Evolutionary conservation across 2,797 vertebrate genomes (phyloP).

Genomic region (Gastrophryne carolinensis): DNA sequence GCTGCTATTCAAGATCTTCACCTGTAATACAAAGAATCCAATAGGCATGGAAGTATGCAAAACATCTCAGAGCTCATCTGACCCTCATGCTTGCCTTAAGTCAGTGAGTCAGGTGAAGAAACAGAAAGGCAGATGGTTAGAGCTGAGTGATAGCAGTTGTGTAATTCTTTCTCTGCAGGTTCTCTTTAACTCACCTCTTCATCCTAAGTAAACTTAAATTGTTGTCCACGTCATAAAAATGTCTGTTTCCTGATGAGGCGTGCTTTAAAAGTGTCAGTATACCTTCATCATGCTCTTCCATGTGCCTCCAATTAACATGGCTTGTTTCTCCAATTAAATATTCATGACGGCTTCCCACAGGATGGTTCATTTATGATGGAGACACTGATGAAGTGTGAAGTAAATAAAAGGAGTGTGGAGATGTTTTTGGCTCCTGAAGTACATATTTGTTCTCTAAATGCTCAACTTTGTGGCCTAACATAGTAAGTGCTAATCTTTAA

Average conservation of each 20-base stretch:
- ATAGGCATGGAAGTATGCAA: no score
- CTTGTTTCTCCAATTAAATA: slow-evolving; percentile 40
- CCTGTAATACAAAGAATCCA: no score
- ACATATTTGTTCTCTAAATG: slow-evolving; percentile 47
- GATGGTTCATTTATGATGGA: slow-evolving; percentile 43
- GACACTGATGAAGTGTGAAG: slow-evolving; percentile 46
- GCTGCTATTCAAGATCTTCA: no score
- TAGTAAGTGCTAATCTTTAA: slow-evolving; percentile 44
- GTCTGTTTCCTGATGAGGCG: neutral
- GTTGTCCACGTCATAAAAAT: no score
- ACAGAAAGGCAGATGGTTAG: no score
- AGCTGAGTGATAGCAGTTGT: no score
- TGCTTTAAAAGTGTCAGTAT: neutral
- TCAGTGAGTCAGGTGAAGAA: no score
- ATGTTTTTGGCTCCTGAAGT: slow-evolving; percentile 41
- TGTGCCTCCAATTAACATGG: slow-evolving; percentile 37
- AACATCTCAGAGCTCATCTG: no score
- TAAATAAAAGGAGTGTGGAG: slow-evolving; percentile 42
- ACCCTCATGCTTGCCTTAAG: no score
- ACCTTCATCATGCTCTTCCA: neutral
- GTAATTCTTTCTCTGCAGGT: no score
- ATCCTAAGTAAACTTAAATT: no score
- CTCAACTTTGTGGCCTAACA: slow-evolving; percentile 44
- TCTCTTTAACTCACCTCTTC: no score
- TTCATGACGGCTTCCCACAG: slow-evolving; percentile 38